phyloP scores from a whole-genome alignment of 2,888 invertebrate genomes.

The Autographa gamma region DNA sequence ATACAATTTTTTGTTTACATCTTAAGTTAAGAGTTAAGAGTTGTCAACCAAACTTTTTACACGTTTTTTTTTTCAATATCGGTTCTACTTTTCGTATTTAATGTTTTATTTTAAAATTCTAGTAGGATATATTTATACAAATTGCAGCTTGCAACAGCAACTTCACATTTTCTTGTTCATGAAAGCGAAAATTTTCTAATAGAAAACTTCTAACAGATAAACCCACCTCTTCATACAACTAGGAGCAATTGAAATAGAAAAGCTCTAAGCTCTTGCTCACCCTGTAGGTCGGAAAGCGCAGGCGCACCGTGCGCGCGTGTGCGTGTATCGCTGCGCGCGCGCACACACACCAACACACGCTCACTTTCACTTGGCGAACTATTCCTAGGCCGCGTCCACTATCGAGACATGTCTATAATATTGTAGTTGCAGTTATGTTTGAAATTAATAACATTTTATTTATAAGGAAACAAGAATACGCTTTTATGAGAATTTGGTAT shows the following conservation, averaged over 20 bases:
- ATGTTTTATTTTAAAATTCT: too few species aligned
- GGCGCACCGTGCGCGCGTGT: constrained; percentile 56
- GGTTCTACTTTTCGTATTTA: too few species aligned
- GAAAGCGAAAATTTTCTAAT: too few species aligned
- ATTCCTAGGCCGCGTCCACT: constrained; percentile 75
- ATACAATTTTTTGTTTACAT: too few species aligned
- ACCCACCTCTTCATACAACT: neutral
- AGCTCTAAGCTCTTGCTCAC: constrained; percentile 63
- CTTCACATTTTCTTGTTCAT: too few species aligned
- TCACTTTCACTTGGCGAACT: constrained; percentile 87
- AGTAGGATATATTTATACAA: too few species aligned
- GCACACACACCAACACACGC: constrained; percentile 76
- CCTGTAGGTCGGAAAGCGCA: constrained; percentile 72
- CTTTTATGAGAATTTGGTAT: too few species aligned
- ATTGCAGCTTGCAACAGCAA: too few species aligned
- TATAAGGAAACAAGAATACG: neutral
- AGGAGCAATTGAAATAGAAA: constrained; percentile 19
- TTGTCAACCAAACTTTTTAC: too few species aligned
- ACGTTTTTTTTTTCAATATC: too few species aligned
- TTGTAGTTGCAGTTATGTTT: neutral
- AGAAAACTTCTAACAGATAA: neutral
- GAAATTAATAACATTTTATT: neutral
- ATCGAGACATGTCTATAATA: constrained; percentile 19
- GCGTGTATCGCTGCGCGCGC: constrained; percentile 63
- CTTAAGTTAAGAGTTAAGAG: too few species aligned